Base-by-base conservation (phyloP, 2,797 vertebrate species). In the Semaprochilodus insignis region DNA sequence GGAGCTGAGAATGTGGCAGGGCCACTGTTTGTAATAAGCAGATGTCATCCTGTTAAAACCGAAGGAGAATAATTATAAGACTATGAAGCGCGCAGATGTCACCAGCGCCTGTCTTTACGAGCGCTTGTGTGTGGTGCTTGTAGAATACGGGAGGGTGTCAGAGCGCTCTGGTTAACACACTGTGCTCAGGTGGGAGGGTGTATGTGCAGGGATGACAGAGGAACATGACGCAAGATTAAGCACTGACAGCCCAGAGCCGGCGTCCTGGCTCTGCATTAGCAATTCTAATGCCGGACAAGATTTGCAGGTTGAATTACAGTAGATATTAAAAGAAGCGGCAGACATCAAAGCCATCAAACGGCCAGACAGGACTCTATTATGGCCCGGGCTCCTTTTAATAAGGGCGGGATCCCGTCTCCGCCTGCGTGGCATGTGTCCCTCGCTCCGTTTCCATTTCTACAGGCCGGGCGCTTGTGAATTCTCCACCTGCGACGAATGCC, bases 281-380 rank as follows among this genome's bases (percentile, higher is more conserved):
- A 86, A 92, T 88, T 90, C 86, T 83, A 91, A 92, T 87, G 88
- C 88, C 79, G 63, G 77, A 85, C 87, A 81, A 85, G 85, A 90
- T 88, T 87, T 85, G 85, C 87, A 15, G 86, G 84, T 83, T 85
- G 90, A 91, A 92, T 91, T 91, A 92, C 87, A 83, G 89, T 67
- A 85, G 84, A 87, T 87, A 90, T 92, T 90, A 91, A 87, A 85
- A 87, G 72, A 79, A 78, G 81, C 83, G 57, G 72, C 66, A 78
- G 87, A 88, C 90, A 92, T 93, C 91, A 92, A 93, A 93, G 89
- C 89, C 91, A 91, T 93, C 89, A 90, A 88, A 81, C 17, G 48
- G 79, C 77, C 89, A 91, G 91, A 92, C 81, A 69, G 62, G 71
- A 85, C 54, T 87, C 85, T 89, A 85, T 90, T 90, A 90, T 87